These are phyloP conservation scores for Anabas testudineus DNA, from an alignment of 2,797 vertebrate genomes.

Conservation along the genomic window DNA sequence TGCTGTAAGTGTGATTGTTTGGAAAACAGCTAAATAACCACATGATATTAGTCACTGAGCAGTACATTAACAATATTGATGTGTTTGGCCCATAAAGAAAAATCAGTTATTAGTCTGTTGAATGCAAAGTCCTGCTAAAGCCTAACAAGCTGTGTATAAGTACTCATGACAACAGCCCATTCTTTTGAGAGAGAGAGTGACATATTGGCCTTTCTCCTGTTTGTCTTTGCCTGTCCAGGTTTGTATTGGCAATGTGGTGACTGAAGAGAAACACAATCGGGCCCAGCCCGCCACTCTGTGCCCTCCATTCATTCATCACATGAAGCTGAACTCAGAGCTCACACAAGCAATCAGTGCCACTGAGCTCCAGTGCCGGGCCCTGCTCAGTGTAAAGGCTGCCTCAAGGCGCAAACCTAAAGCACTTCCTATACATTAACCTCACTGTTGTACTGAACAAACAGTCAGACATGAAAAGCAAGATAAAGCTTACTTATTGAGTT, in stretches of 20 bases:
- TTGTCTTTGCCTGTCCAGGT: slow-evolving; percentile 78
- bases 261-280: slow-evolving; percentile 80
- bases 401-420: slow-evolving; percentile 51
- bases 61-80: slow-evolving; percentile 35
- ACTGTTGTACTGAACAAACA: slow-evolving; percentile 57
- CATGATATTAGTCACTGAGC: slow-evolving; percentile 29
- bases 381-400: slow-evolving; percentile 63
- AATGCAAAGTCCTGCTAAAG: slow-evolving; percentile 36
- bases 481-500: slow-evolving; percentile 54
- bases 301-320: slow-evolving; percentile 81
- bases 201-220: slow-evolving; percentile 73
- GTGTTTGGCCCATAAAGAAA: slow-evolving; percentile 13
- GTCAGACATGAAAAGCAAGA: slow-evolving; percentile 57
- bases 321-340: slow-evolving; percentile 70
- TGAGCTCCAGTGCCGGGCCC: slow-evolving; percentile 47
- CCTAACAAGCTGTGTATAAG: slow-evolving; percentile 53
- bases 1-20: slow-evolving; percentile 42
- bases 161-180: slow-evolving; percentile 47
- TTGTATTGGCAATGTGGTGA: slow-evolving; percentile 78
- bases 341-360: slow-evolving; percentile 64
- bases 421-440: slow-evolving; percentile 70
- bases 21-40: slow-evolving; percentile 21
- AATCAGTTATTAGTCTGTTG: slow-evolving; percentile 31
- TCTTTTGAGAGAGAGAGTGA: slow-evolving; percentile 62
- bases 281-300: slow-evolving; percentile 62